These are phyloP conservation scores for Magallana nippona DNA, from an alignment of 2,888 invertebrate genomes.

Conservation along the genomic window DNA sequence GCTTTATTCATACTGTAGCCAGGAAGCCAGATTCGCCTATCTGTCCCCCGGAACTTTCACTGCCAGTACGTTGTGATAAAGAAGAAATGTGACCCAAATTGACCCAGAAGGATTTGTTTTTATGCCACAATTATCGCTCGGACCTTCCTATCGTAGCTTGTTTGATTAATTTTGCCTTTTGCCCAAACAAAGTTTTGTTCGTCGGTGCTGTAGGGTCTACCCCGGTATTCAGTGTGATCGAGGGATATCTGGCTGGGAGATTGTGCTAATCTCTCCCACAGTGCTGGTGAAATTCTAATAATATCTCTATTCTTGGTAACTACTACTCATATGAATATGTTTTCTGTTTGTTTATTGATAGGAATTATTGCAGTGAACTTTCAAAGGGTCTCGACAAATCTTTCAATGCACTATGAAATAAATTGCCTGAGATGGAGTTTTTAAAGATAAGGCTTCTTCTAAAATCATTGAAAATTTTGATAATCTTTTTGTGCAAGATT, in stretches of 20 bases:
- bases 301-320: slow-evolving; percentile 27
- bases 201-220: slow-evolving; percentile 10
- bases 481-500: no score
- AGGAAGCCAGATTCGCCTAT: no score
- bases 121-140: slow-evolving; percentile 11
- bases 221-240: slow-evolving; percentile 1
- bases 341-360: slow-evolving; percentile 22
- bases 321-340: slow-evolving; percentile 1
- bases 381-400: neutral
- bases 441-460: neutral
- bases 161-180: slow-evolving; percentile 1
- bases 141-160: neutral
- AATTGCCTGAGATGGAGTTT: neutral
- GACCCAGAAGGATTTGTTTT: slow-evolving; percentile 16
- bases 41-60: neutral
- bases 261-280: slow-evolving; percentile 23
- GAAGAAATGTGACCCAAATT: neutral
- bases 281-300: slow-evolving; percentile 6
- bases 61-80: neutral
- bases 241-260: neutral
- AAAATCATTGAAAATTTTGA: no score
- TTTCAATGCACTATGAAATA: neutral
- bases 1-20: no score
- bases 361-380: neutral
- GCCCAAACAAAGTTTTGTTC: neutral